Base-by-base conservation (phyloP, 35 echinoderm and acorn worm species). In the Eucidaris tribuloides region DNA sequence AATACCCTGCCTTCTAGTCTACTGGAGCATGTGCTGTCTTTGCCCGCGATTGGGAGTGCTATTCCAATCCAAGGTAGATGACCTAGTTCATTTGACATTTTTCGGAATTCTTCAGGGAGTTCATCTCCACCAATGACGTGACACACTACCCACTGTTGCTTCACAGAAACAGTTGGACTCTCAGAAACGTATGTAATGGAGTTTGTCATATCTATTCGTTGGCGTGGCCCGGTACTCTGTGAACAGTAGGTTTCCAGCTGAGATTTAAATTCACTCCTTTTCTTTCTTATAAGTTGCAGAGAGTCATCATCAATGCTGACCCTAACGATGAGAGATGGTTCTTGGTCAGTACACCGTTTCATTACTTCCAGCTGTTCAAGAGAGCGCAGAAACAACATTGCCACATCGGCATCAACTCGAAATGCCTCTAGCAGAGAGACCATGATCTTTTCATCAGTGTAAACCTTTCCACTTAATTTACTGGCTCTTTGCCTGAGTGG, bases 1-100 rank as follows among this genome's bases (percentile, higher is more conserved):
- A 92, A 98, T 32, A 79, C 74, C 46, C 95, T 78, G 1, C 95
- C 95, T n/a, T n/a, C n/a, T n/a, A n/a, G n/a, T n/a, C n/a, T n/a
- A 3, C 36, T 15, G 13, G 18, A n/a, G 20, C 0, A 14, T 13
- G 27, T 33, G 24, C 7, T 25, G n/a, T n/a, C n/a, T n/a, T n/a
- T n/a, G n/a, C n/a, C n/a, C 0, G 11, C 9, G 15, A 77, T 58
- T 15, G 42, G 82, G n/a, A 93, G 79, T 2, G 68, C 68, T 42
- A 74, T 36, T 11, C 28, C 68, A 25, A 4, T 36, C 68, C 68
- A 74, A 17, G 68, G 68, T 5, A 74, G 68, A 74, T 41, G n/a
- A 38, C 41, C 25, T 74, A 42, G 68, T 22, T 74, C 37, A 6
- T 19, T 20, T 9, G 68, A 33, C 68, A 74, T 17, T 4, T 19